phyloP scores from a whole-genome alignment of 2,888 invertebrate genomes.

The Tridacna gigas region DNA sequence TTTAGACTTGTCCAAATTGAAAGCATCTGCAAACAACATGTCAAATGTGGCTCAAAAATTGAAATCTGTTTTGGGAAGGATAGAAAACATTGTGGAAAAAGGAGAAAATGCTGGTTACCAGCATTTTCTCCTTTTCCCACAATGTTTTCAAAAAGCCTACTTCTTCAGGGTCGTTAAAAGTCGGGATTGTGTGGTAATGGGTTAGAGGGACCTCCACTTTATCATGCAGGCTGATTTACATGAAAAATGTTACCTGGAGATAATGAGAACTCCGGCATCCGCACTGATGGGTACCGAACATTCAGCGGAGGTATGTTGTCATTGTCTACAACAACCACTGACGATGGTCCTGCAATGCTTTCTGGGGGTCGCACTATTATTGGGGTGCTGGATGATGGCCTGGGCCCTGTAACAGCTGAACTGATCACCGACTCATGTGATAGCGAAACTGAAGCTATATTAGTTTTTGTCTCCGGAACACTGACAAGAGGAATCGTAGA shows the following conservation, averaged over 20 bases:
- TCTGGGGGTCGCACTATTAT: conserved; percentile 48
- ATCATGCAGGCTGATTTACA: background rate
- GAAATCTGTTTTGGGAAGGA: too few species aligned
- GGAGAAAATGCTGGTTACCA: too few species aligned
- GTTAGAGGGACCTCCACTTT: too few species aligned
- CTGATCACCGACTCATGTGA: conserved; percentile 13
- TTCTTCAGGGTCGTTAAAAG: too few species aligned
- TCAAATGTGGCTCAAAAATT: too few species aligned
- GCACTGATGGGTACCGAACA: background rate
- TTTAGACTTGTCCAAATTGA: too few species aligned
- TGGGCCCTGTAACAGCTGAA: background rate
- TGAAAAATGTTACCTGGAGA: conserved; percentile 5
- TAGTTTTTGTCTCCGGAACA: conserved; percentile 1
- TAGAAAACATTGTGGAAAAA: too few species aligned
- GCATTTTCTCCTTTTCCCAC: too few species aligned
- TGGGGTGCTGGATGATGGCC: conserved; percentile 34
- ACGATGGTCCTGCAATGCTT: conserved; percentile 23
- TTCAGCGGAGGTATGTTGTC: background rate
- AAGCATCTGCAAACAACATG: too few species aligned
- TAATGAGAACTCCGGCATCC: conserved; percentile 7
- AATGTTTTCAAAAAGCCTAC: too few species aligned
- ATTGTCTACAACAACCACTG: conserved; percentile 20
- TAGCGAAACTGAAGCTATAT: background rate
- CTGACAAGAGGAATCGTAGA: conserved; percentile 12
- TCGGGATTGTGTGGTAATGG: too few species aligned